These are phyloP conservation scores for Therioaphis trifolii DNA, from an alignment of 2,888 invertebrate species.

Conservation along the genomic window DNA sequence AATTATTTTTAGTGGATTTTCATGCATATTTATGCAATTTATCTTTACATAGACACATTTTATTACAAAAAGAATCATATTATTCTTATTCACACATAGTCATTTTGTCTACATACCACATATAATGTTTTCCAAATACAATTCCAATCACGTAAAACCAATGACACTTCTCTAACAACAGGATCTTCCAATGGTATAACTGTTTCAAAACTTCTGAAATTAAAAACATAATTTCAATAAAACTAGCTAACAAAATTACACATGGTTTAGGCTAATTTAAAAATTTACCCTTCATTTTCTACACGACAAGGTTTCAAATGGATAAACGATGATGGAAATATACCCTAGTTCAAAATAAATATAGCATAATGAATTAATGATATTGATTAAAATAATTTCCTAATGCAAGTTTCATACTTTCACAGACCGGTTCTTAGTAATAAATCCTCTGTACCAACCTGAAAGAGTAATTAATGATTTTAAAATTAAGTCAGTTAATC, in stretches of 20 bases:
- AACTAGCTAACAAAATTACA: not conserved
- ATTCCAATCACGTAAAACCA: conserved; percentile 93
- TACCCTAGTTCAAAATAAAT: conserved; percentile 71
- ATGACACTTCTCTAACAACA: conserved; percentile 89
- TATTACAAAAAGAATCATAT: too few species aligned
- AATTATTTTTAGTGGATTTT: too few species aligned
- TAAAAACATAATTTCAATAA: conserved; percentile 1
- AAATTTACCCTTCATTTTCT: conserved; percentile 80
- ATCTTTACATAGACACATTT: too few species aligned
- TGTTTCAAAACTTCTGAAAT: conserved; percentile 73
- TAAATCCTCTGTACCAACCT: conserved; percentile 90
- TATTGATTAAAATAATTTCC: not conserved
- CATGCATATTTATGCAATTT: too few species aligned
- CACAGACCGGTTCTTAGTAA: conserved; percentile 78
- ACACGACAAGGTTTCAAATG: conserved; percentile 81
- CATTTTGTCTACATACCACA: conserved; percentile 77
- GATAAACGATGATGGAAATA: conserved; percentile 87
- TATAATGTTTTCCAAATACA: conserved; percentile 91
- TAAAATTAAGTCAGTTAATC: conserved; percentile 7
- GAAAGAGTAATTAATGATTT: not conserved
- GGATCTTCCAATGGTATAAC: conserved; percentile 85
- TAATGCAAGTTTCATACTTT: conserved; percentile 69
- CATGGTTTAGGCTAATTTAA: conserved; percentile 59
- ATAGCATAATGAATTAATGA: conserved; percentile 33
- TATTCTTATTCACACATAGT: too few species aligned